Evolutionary conservation across 2,888 invertebrate species (phyloP).

Genomic region (Watsonalla cultraria): DNA sequence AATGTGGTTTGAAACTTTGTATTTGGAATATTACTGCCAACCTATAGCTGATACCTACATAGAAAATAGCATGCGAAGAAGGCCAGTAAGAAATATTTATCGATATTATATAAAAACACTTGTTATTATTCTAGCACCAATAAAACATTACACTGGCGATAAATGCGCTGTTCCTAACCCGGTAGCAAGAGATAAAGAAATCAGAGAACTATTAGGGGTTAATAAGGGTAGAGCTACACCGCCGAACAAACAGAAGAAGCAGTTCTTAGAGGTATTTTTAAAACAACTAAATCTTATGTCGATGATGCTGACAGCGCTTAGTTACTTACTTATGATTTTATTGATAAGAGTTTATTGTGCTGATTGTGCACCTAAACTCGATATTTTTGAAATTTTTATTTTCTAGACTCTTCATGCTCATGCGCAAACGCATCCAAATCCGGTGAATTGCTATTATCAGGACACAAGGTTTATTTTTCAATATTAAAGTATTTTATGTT

Average conservation of each 20-base stretch:
- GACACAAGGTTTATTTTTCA: constrained; percentile 22
- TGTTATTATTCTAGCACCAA: constrained; percentile 25
- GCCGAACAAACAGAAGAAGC: not conserved
- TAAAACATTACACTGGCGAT: constrained; percentile 60
- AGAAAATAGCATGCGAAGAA: too few species aligned
- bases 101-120: too few species aligned
- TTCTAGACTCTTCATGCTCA: constrained; percentile 16
- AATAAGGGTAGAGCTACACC: constrained; percentile 12
- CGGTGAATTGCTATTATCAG: constrained; percentile 19
- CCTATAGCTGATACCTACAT: too few species aligned
- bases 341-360: too few species aligned
- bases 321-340: too few species aligned
- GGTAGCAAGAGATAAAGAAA: constrained; percentile 54
- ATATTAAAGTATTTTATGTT: not conserved
- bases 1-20: too few species aligned
- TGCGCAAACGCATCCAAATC: constrained; percentile 9
- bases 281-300: not conserved
- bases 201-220: constrained; percentile 52
- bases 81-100: too few species aligned
- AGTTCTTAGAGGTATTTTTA: not conserved
- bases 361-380: not conserved
- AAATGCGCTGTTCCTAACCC: constrained; percentile 49
- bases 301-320: too few species aligned
- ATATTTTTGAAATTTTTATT: constrained; percentile 5
- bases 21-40: too few species aligned